Conservation (phyloP, 1,140 invertebrate genomes). For the Acyrthosiphon pisum region DNA sequence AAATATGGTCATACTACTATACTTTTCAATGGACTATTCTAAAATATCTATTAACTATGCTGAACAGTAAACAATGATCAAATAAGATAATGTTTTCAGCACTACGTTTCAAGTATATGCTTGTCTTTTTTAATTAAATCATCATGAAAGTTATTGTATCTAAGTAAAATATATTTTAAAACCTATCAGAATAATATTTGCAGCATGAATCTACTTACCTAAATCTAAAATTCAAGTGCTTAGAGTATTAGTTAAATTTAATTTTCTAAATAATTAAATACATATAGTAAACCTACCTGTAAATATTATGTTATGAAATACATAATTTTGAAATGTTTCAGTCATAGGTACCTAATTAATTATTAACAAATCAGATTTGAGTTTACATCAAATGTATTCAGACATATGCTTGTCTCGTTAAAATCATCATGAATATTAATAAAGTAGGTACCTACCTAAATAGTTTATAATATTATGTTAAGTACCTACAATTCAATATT, state of each 20-base stretch:
- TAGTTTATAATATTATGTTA: not conserved
- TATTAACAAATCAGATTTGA: not conserved
- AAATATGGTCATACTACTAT: not conserved
- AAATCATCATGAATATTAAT: constrained; percentile 20
- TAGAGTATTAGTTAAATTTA: too few relatives aligned
- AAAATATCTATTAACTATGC: not conserved
- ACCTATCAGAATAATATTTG: too few relatives aligned
- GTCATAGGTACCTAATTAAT: too few relatives aligned
- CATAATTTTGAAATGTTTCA: too few relatives aligned
- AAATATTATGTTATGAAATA: too few relatives aligned
- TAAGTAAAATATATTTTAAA: too few relatives aligned
- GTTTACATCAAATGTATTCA: not conserved
- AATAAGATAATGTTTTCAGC: not conserved
- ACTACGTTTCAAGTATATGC: not conserved
- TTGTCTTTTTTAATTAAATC: too few relatives aligned
- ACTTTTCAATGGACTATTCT: too few relatives aligned
- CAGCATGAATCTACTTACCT: not conserved
- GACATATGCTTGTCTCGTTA: constrained; percentile 35
- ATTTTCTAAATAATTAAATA: too few relatives aligned
- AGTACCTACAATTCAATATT: not conserved
- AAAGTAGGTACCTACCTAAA: not conserved
- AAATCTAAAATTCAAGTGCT: too few relatives aligned
- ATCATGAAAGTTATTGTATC: too few relatives aligned
- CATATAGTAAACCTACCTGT: too few relatives aligned
- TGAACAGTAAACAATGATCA: not conserved